Conservation (phyloP, 2,113 vertebrate species). For the Fukomys damarensis region DNA sequence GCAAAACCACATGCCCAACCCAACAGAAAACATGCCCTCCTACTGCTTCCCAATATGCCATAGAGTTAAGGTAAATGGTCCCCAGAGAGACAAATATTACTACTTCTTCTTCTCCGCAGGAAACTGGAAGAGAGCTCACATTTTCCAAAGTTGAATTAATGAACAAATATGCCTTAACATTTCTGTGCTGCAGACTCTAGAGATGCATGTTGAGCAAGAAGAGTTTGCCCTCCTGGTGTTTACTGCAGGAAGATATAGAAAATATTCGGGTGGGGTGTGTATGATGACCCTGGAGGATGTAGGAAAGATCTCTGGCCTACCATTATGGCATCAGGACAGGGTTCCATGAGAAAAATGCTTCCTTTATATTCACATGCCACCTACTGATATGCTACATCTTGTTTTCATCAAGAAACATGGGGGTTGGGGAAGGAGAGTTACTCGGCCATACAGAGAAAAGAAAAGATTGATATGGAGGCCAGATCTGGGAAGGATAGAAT, state of each 20-base stretch:
- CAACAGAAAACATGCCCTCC: neutral
- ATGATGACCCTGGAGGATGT: neutral
- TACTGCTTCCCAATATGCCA: neutral
- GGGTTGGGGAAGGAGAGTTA: neutral
- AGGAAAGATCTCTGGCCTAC: neutral
- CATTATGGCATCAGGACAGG: neutral
- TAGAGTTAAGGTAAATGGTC: neutral
- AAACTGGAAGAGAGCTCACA: neutral
- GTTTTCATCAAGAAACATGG: neutral
- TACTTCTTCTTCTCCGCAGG: neutral
- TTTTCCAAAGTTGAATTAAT: neutral
- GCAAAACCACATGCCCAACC: neutral
- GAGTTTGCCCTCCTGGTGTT: neutral
- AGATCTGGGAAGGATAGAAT: neutral
- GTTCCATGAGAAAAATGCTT: constrained; percentile 24
- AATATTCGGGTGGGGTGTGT: neutral
- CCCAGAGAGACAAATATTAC: neutral
- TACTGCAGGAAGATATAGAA: neutral
- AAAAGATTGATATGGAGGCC: neutral
- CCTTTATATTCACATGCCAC: neutral
- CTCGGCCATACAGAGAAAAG: neutral
- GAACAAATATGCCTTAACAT: neutral
- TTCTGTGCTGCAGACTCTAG: neutral
- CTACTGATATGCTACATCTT: neutral
- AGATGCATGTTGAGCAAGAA: neutral